Percentiles rank a stretch among this genome's conserved stretches.
These are phyloP conservation scores for Spizaetus ornatus DNA, from an alignment of 2,113 vertebrate genomes.

Conservation along the genomic window DNA sequence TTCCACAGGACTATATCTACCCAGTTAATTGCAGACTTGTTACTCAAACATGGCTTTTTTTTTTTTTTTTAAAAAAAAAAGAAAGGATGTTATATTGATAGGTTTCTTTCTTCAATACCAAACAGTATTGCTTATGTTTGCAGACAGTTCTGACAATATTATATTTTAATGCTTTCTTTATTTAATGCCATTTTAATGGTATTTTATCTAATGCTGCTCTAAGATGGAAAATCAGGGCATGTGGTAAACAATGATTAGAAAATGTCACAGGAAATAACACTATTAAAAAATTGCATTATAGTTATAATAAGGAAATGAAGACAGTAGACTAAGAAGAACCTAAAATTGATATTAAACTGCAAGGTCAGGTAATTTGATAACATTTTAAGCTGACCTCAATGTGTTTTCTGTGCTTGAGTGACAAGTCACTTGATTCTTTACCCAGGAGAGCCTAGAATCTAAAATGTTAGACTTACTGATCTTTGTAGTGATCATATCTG, in stretches of 20 bases:
- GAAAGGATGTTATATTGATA: neutral
- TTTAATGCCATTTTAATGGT: neutral
- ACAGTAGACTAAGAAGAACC: neutral
- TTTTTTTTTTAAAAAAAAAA: neutral
- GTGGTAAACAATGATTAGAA: neutral
- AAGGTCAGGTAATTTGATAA: constrained; percentile 15
- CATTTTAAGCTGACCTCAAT: neutral
- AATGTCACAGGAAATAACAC: constrained; percentile 14
- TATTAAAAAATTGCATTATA: neutral
- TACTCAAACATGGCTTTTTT: neutral
- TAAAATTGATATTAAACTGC: constrained; percentile 35
- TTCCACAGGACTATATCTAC: neutral
- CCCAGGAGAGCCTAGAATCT: neutral
- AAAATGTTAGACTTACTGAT: neutral
- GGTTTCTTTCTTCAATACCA: neutral
- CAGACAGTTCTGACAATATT: neutral
- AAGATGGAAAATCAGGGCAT: neutral
- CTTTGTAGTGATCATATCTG: neutral
- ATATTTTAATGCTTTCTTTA: neutral
- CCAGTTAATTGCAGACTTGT: neutral
- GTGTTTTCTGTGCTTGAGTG: neutral
- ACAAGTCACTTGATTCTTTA: neutral
- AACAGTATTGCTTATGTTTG: neutral
- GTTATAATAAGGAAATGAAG: neutral
- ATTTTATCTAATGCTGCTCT: neutral